Base-by-base conservation (phyloP, 2,888 invertebrate species). In the Pammene aurita region DNA sequence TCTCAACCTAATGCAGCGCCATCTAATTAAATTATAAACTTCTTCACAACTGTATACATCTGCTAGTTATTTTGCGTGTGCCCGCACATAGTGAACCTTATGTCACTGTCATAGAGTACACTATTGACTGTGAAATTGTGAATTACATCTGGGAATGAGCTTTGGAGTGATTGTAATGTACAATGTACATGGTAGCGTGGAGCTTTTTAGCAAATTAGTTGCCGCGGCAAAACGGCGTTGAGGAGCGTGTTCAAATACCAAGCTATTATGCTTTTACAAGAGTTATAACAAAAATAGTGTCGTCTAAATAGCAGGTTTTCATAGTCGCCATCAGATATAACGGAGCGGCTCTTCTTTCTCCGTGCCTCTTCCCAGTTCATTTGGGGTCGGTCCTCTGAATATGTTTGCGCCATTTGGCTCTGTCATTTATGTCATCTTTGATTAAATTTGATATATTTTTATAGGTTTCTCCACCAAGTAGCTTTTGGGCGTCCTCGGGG, bases 151-250 rank as follows among this genome's bases (percentile, higher is more conserved):
- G 11, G 5, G n/a, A 54, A 35, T 34, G 26, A 4, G 26, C 26
- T 26, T 26, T 26, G 26, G 26, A 2, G 26, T 26, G 26, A 26
- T 1, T 26, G 26, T 26, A 26, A 26, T 52, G 52, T 50, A 50
- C 52, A 34, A 13, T 52, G 52, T 54, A 76, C 63, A 77, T 78
- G 71, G 72, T 70, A 70, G 72, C 72, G 73, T 70, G 62, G 74
- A 38, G 71, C 58, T 60, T 65, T 55, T 60, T 66, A 65, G 66
- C 65, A 34, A 66, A 66, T 70, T 55, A n/a, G 34, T 61, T 48
- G 61, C 18, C 50, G 62, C 62, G 50, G 26, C n/a, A 10, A 46
- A 26, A 18, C 13, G 41, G 38, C 18, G n/a, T 16, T 52, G 52
- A n/a, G 26, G 11, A 62, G 62, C 50, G n/a, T 62, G 38, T 62